Percentiles rank a stretch among this genome's conserved stretches.
phyloP scores from a whole-genome alignment of 1,140 invertebrate genomes.

The Ceratosolen fusciceps region DNA sequence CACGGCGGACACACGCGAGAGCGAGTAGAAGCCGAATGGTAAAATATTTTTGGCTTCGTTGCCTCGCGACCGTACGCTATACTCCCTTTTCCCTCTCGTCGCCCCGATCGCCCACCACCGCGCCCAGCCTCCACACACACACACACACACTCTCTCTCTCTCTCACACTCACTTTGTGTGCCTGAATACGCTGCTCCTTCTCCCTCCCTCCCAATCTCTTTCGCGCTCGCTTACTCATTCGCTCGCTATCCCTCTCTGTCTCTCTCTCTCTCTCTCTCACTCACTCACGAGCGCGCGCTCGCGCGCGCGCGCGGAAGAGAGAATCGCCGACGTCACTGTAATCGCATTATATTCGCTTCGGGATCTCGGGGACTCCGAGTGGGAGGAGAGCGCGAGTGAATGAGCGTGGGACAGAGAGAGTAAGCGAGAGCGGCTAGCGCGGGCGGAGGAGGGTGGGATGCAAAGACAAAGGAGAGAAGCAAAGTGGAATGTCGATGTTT shows the following conservation, averaged over 20 bases:
- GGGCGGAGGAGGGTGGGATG: not conserved
- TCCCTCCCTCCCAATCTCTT: not conserved
- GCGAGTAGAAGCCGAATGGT: conserved; percentile 14
- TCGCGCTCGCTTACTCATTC: not conserved
- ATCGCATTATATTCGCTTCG: not conserved
- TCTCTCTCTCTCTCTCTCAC: not conserved
- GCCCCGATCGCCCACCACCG: no score
- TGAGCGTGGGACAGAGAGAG: not conserved
- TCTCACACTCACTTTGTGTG: not conserved
- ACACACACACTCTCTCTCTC: not conserved
- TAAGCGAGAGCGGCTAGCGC: not conserved
- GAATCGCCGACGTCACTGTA: not conserved
- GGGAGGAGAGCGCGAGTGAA: not conserved
- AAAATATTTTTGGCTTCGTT: conserved; percentile 29
- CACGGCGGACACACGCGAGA: not conserved
- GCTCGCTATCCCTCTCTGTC: not conserved
- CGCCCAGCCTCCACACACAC: no score
- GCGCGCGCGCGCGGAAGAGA: not conserved
- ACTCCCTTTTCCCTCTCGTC: conserved; percentile 13
- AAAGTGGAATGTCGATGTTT: conserved; percentile 9
- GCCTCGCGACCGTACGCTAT: not conserved
- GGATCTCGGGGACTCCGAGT: not conserved
- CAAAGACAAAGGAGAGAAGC: not conserved
- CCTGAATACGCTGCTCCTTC: not conserved
- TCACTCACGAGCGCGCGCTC: not conserved